Evolutionary conservation across 2,113 vertebrate genomes (phyloP).

Genomic region (Channa maculata): DNA sequence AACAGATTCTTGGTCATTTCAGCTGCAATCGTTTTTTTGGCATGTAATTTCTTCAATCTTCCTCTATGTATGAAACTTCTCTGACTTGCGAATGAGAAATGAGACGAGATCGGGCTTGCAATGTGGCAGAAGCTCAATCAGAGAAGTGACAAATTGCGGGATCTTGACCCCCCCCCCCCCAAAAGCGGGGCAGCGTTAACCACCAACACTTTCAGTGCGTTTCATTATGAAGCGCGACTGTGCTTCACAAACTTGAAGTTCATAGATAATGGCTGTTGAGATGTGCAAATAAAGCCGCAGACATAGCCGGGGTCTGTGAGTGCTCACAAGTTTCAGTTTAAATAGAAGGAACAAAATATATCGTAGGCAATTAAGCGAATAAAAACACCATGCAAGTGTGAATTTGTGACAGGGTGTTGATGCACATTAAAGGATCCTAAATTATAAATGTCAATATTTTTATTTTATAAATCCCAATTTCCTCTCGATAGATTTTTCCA

Average conservation of each 20-base stretch:
- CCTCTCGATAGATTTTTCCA: no score
- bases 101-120: no score
- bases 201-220: not conserved
- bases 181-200: not conserved
- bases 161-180: not conserved
- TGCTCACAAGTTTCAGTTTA: not conserved
- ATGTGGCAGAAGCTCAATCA: slow-evolving; percentile 20
- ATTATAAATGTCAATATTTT: no score
- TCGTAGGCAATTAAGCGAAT: no score
- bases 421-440: no score
- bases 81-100: not conserved
- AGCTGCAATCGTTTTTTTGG: not conserved
- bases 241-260: not conserved
- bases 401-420: no score
- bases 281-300: not conserved
- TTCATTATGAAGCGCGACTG: slow-evolving; percentile 11
- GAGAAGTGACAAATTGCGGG: slow-evolving; percentile 18
- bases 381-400: no score
- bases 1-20: not conserved
- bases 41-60: not conserved
- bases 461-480: no score
- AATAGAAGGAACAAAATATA: not conserved
- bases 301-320: not conserved
- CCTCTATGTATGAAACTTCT: not conserved
- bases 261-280: not conserved